Conservation (phyloP, 2,797 vertebrate genomes). For the Glossophaga mutica region DNA sequence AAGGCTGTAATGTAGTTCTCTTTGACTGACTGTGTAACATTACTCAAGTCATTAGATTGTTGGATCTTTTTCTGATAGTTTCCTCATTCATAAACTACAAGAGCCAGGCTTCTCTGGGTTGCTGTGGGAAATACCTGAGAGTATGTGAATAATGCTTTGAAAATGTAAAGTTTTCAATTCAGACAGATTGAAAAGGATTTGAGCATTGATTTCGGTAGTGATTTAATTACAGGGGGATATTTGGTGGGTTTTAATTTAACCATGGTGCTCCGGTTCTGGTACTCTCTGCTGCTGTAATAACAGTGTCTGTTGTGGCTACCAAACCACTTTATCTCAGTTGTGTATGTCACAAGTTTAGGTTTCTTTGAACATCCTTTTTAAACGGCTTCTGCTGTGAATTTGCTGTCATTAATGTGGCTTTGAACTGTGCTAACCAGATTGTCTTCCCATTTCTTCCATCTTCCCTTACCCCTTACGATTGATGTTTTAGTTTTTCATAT, state of each 20-base stretch:
- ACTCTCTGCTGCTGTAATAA: background rate
- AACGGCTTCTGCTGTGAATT: background rate
- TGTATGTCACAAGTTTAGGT: background rate
- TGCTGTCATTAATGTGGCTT: background rate
- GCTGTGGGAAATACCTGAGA: background rate
- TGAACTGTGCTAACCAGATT: background rate
- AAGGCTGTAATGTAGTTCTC: background rate
- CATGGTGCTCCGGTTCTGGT: background rate
- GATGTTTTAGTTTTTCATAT: background rate
- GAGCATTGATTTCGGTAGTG: slow-evolving; percentile 32
- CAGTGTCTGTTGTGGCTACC: background rate
- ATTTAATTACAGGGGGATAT: background rate
- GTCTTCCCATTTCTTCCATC: background rate
- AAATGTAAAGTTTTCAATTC: slow-evolving; percentile 16
- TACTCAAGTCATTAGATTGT: background rate
- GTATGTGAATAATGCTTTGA: background rate
- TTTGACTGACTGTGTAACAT: background rate
- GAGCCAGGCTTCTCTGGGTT: background rate
- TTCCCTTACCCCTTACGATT: background rate
- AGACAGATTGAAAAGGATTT: background rate
- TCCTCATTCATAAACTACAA: background rate
- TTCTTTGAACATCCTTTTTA: background rate
- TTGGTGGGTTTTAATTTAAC: background rate
- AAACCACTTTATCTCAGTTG: background rate
- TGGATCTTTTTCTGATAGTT: background rate